phyloP scores from a whole-genome alignment of 2,113 vertebrate genomes.

The Lagenorhynchus albirostris region DNA sequence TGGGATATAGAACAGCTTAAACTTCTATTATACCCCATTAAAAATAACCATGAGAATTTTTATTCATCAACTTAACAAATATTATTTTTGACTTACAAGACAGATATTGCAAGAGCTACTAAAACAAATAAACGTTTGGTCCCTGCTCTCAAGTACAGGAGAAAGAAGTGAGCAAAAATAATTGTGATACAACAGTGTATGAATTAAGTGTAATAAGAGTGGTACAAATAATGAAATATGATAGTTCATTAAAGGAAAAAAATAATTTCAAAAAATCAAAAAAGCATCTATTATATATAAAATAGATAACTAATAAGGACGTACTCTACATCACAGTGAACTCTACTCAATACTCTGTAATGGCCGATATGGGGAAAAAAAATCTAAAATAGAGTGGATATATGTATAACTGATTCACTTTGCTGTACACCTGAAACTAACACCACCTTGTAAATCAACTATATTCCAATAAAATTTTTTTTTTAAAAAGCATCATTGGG shows the following conservation, averaged over 20 bases:
- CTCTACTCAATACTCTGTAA: background rate
- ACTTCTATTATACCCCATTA: background rate
- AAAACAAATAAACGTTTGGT: background rate
- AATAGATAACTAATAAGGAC: background rate
- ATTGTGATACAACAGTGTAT: background rate
- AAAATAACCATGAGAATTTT: background rate
- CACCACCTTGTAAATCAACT: background rate
- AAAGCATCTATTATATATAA: background rate
- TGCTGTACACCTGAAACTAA: background rate
- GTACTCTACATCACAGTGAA: background rate
- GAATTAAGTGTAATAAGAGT: background rate
- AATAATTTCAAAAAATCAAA: background rate
- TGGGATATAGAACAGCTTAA: background rate
- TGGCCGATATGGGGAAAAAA: background rate
- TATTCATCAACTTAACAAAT: conserved; percentile 15
- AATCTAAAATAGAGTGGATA: background rate
- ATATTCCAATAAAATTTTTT: background rate
- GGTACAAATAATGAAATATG: background rate
- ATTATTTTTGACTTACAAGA: background rate
- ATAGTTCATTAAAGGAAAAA: background rate
- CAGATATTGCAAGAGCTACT: background rate
- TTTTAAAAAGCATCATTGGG: background rate
- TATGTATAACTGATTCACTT: background rate
- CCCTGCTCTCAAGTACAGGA: background rate
- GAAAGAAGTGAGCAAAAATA: conserved; percentile 14